Percentiles rank a stretch among this genome's conserved stretches.
Conservation (phyloP, 2,113 vertebrate genomes). For the Crocuta crocuta region DNA sequence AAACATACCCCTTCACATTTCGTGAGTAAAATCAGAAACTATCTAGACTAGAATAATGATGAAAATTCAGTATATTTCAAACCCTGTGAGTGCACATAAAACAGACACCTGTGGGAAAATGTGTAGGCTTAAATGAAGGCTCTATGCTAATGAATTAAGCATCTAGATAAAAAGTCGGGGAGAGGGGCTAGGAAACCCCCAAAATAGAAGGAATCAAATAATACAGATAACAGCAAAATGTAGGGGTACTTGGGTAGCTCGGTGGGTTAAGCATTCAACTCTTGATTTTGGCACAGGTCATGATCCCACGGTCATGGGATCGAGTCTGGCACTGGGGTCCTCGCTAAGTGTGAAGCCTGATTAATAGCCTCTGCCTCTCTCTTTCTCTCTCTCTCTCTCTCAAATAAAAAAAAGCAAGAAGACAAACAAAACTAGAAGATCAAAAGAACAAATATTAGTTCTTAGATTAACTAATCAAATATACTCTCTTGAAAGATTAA, state of each 20-base stretch:
- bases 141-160: neutral
- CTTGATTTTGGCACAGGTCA: no score
- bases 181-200: neutral
- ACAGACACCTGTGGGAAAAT: neutral
- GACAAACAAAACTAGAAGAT: neutral
- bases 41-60: neutral
- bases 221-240: neutral
- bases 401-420: neutral
- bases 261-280: no score
- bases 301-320: no score
- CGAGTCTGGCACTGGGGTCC: no score
- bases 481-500: neutral
- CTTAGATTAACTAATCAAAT: neutral
- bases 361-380: neutral
- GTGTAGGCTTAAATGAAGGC: neutral
- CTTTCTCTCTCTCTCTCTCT: no score
- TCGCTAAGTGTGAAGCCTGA: no score
- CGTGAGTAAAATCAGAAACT: constrained; percentile 2
- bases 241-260: no score
- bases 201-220: neutral
- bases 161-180: neutral
- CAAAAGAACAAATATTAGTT: neutral
- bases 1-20: neutral
- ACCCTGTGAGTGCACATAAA: neutral
- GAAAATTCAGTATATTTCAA: constrained; percentile 16